Conservation (phyloP, 2,888 invertebrate genomes). For the Oxyteleia sp. region DNA sequence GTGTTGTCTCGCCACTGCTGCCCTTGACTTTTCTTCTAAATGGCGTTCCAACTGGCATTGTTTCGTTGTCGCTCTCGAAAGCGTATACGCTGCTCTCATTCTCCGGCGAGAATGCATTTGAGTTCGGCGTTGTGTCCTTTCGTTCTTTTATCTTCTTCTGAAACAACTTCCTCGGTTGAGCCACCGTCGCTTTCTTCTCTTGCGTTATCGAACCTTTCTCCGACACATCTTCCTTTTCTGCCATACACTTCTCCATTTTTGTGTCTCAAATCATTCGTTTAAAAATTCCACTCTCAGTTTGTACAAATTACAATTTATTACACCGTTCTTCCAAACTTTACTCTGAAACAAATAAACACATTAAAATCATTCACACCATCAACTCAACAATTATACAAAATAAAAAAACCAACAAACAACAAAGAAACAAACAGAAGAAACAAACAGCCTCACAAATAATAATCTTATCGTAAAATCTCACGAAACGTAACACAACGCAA, state of each 20-base stretch:
- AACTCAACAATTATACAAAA: no score
- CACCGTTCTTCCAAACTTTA: no score
- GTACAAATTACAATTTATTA: no score
- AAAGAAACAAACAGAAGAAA: no score
- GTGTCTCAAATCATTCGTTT: no score
- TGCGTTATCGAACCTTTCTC: slow-evolving; percentile 79
- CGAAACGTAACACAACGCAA: no score
- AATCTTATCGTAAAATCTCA: no score
- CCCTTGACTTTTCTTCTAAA: slow-evolving; percentile 86
- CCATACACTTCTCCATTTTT: slow-evolving; percentile 12
- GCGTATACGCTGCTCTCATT: slow-evolving; percentile 92
- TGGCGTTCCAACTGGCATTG: slow-evolving; percentile 89
- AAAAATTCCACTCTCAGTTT: no score
- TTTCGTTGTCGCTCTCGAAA: slow-evolving; percentile 91
- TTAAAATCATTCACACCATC: no score
- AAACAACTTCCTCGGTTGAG: slow-evolving; percentile 89
- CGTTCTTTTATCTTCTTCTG: slow-evolving; percentile 89
- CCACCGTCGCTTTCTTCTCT: slow-evolving; percentile 83
- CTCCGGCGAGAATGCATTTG: slow-evolving; percentile 90
- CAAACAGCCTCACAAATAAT: no score
- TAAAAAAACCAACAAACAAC: no score
- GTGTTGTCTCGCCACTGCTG: slow-evolving; percentile 41
- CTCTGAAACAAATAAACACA: no score
- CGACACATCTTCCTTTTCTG: slow-evolving; percentile 45
- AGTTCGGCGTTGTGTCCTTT: slow-evolving; percentile 86